Percentiles rank a stretch among this genome's conserved stretches.
These are phyloP conservation scores for Euphydryas editha DNA, from an alignment of 2,888 invertebrate genomes.

Conservation along the genomic window DNA sequence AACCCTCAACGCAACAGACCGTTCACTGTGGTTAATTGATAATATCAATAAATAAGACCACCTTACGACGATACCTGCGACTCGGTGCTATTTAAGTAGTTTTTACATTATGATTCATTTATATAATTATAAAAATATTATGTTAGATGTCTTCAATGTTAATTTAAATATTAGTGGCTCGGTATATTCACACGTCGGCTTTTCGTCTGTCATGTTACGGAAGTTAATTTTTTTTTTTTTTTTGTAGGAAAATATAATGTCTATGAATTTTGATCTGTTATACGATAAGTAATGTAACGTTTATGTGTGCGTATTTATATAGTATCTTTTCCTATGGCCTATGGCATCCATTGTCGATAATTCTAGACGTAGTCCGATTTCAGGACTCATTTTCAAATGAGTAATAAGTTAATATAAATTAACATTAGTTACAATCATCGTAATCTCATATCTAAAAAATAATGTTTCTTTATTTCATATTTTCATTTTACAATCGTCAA, in stretches of 20 bases:
- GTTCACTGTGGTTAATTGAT: slow-evolving; percentile 44
- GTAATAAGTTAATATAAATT: too few species aligned
- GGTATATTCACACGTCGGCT: neutral
- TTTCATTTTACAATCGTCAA: too few species aligned
- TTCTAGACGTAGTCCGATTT: too few species aligned
- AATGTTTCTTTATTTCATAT: too few species aligned
- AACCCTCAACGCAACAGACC: slow-evolving; percentile 43
- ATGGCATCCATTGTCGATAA: too few species aligned
- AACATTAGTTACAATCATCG: too few species aligned
- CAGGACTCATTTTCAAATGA: too few species aligned
- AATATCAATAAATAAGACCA: slow-evolving; percentile 41
- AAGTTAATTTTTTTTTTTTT: neutral
- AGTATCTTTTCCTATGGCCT: too few species aligned
- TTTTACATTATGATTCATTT: neutral
- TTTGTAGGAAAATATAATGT: neutral
- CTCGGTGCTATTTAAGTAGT: neutral
- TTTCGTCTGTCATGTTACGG: neutral
- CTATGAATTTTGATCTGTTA: neutral
- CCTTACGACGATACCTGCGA: slow-evolving; percentile 3
- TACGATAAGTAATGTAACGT: too few species aligned
- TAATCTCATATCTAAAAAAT: too few species aligned
- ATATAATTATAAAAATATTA: neutral
- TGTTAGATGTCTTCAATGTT: neutral
- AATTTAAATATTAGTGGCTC: neutral
- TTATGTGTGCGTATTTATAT: too few species aligned